Percentiles rank a stretch among this genome's conserved stretches.
phyloP scores from a whole-genome alignment of 1,140 invertebrate genomes.

The Cherax destructor region DNA sequence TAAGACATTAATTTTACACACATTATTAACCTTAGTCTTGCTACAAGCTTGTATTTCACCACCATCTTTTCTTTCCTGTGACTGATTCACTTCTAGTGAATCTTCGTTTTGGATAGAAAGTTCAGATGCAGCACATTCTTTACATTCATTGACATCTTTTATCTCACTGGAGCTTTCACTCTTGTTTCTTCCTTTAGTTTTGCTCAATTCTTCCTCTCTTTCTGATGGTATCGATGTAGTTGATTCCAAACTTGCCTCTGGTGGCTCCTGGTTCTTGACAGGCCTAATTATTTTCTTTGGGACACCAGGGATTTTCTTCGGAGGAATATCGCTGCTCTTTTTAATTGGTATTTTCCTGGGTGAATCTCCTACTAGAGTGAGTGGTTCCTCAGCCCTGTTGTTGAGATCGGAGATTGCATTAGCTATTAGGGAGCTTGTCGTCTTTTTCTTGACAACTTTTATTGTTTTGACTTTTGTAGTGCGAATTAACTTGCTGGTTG shows the following conservation, averaged over 20 bases:
- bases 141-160: neutral
- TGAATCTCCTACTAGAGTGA: neutral
- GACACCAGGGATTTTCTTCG: constrained; percentile 9
- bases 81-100: neutral
- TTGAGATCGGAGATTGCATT: constrained; percentile 54
- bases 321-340: neutral
- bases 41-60: neutral
- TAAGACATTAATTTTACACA: neutral
- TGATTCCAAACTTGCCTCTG: neutral
- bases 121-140: neutral
- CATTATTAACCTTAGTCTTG: neutral
- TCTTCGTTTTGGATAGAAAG: neutral
- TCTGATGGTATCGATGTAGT: neutral
- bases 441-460: constrained; percentile 48
- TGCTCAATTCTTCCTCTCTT: neutral
- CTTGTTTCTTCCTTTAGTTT: neutral
- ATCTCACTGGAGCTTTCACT: neutral
- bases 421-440: constrained; percentile 47
- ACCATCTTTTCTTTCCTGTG: neutral
- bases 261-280: neutral
- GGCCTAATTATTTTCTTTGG: constrained; percentile 15
- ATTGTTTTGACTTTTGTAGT: constrained; percentile 61
- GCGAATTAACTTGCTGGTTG: constrained; percentile 38
- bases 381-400: constrained; percentile 27
- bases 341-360: neutral